These are phyloP conservation scores for Entomobrya multifasciata DNA, from an alignment of 2,888 invertebrate genomes.

Conservation along the genomic window DNA sequence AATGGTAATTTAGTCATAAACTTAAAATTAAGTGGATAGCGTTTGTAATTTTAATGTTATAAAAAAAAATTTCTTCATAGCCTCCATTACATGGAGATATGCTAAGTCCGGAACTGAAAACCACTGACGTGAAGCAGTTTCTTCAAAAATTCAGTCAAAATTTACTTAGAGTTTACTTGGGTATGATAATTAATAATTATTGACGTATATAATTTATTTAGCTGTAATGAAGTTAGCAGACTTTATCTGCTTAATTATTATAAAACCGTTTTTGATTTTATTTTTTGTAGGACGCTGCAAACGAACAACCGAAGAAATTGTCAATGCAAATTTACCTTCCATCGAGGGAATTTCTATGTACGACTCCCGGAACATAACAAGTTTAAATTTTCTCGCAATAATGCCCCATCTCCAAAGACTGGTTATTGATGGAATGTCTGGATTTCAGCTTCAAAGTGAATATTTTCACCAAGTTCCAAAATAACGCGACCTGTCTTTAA, in stretches of 20 bases:
- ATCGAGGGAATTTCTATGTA: conserved; percentile 19
- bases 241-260: background rate
- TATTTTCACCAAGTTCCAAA: conserved; percentile 24
- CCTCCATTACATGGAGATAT: too few relatives aligned
- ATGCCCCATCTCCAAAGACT: conserved; percentile 28
- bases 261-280: background rate
- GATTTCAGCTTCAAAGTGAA: conserved; percentile 27
- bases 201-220: too few relatives aligned
- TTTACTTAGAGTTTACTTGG: too few relatives aligned
- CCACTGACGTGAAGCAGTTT: too few relatives aligned
- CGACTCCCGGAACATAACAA: conserved; percentile 30
- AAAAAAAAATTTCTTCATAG: too few relatives aligned
- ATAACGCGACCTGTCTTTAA: conserved; percentile 23
- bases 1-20: conserved; percentile 32
- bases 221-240: too few relatives aligned
- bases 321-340: background rate
- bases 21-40: too few relatives aligned
- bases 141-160: too few relatives aligned
- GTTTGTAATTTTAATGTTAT: too few relatives aligned
- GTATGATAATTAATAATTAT: too few relatives aligned
- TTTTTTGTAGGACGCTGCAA: conserved; percentile 53
- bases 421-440: conserved; percentile 30
- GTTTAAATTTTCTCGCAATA: conserved; percentile 22
- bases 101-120: too few relatives aligned
- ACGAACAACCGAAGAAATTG: conserved; percentile 25